Conservation (phyloP, 2,797 vertebrate genomes). For the Bufotes viridis region DNA sequence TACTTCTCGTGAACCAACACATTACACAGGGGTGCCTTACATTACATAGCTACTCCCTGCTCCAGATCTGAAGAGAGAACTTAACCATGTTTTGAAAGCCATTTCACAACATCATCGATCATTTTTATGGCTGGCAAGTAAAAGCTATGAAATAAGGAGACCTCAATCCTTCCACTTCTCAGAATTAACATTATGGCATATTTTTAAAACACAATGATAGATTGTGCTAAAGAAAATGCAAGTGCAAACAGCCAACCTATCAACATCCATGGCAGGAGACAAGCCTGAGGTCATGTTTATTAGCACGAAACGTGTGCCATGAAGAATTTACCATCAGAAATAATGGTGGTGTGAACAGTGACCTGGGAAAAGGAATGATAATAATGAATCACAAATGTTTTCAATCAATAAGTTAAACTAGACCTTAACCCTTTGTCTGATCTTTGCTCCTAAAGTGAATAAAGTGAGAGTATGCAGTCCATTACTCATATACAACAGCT, state of each 20-base stretch:
- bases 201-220: conserved; percentile 22
- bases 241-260: neutral
- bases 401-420: conserved; percentile 24
- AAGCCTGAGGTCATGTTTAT: conserved; percentile 24
- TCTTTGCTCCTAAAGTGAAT: conserved; percentile 32
- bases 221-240: conserved; percentile 15
- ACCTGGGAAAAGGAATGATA: conserved; percentile 5
- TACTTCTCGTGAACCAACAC: conserved; percentile 23
- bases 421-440: conserved; percentile 10
- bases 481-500: neutral
- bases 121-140: conserved; percentile 40
- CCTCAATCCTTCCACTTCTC: neutral
- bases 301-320: conserved; percentile 4
- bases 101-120: conserved; percentile 41
- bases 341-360: conserved; percentile 22
- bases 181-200: neutral
- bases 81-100: conserved; percentile 35
- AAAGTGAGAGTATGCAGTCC: neutral
- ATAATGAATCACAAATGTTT: conserved; percentile 22
- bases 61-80: conserved; percentile 20
- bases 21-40: conserved; percentile 25
- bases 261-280: neutral
- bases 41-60: conserved; percentile 14
- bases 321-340: conserved; percentile 3
- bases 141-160: conserved; percentile 18